Evolutionary conservation across 2,113 vertebrate genomes (phyloP).

Genomic region (Pogonocichla stellata): DNA sequence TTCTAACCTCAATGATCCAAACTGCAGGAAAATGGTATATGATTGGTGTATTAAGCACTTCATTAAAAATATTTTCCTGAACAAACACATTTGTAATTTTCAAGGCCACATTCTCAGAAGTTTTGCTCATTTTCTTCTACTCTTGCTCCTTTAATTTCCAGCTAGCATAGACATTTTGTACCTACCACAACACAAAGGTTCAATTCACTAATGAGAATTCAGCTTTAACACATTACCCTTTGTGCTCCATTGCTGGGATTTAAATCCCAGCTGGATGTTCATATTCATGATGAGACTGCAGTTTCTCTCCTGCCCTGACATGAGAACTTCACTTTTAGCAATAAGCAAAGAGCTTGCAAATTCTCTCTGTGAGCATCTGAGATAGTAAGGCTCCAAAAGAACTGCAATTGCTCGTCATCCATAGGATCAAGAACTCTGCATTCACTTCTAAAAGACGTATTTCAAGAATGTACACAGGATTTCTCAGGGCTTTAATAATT

Average conservation of each 20-base stretch:
- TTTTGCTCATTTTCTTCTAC: not conserved
- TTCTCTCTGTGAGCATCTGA: not conserved
- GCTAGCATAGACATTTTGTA: not conserved
- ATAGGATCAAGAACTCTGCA: not conserved
- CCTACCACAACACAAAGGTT: not conserved
- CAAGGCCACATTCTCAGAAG: not conserved
- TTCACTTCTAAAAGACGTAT: not conserved
- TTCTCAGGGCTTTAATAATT: not conserved
- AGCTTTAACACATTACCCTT: not conserved
- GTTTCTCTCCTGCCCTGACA: conserved; percentile 12
- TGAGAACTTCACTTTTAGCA: not conserved
- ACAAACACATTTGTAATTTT: not conserved
- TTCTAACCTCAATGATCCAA: not conserved
- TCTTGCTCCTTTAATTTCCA: not conserved
- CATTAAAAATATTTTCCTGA: not conserved
- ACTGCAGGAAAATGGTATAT: not conserved
- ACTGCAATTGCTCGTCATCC: not conserved
- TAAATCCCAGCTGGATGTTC: conserved; percentile 47
- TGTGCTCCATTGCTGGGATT: not conserved
- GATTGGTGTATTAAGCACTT: not conserved
- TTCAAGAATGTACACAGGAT: not conserved
- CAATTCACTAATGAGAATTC: conserved; percentile 7
- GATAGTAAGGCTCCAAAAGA: not conserved
- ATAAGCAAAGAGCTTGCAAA: not conserved
- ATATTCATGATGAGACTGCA: conserved; percentile 26